phyloP scores from a whole-genome alignment of 2,888 invertebrate species.

The Tipula helvola region DNA sequence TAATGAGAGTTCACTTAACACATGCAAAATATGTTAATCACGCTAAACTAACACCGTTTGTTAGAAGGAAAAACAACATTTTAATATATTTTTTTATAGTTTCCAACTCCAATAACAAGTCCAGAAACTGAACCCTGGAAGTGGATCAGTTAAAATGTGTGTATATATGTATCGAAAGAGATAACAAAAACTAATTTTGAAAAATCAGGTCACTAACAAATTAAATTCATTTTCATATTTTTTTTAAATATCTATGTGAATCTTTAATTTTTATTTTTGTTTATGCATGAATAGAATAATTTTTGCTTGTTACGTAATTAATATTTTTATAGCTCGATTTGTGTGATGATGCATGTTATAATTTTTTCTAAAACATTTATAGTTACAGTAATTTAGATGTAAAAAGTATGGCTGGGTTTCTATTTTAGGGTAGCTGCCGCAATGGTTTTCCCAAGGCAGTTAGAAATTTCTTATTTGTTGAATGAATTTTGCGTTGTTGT shows the following conservation, averaged over 20 bases:
- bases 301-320: background rate
- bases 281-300: background rate
- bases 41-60: background rate
- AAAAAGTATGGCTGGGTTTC: background rate
- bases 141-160: constrained; percentile 52
- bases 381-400: background rate
- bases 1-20: background rate
- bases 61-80: background rate
- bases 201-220: constrained; percentile 31
- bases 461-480: background rate
- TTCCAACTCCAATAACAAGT: constrained; percentile 76
- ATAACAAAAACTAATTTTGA: constrained; percentile 12
- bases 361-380: background rate
- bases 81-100: constrained; percentile 39
- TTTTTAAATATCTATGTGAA: background rate
- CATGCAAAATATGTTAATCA: background rate
- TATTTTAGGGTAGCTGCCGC: background rate
- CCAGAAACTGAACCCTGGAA: constrained; percentile 84
- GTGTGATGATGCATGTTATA: background rate
- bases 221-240: background rate
- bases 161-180: constrained; percentile 23
- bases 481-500: background rate
- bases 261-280: background rate
- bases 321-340: background rate
- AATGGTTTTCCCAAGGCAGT: background rate